Evolutionary conservation across 64 coral and sea anemone species (phyloP), one percentile per base, ranked within the genome.

Genomic region (Pachyseris speciosa): DNA sequence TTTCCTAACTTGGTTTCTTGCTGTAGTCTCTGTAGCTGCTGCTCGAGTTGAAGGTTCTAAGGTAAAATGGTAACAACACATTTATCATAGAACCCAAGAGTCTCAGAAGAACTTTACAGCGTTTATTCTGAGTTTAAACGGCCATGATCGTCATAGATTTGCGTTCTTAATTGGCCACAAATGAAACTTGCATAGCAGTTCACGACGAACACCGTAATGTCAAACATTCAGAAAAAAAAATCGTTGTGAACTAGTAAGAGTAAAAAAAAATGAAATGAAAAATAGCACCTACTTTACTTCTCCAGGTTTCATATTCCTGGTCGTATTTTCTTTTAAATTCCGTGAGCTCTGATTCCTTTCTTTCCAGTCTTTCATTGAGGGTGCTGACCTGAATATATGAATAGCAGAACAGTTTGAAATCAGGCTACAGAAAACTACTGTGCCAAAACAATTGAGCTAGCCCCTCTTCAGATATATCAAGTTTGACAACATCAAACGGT

Each of bases 361-460:
- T 69, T 67, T 94, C 93, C 1, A 94, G 80, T 76, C 87, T 78
- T 86, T 94, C 93, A 80, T 94, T 94, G 29, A 94, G 49, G 51
- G 93, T 90, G 41, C 93, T 89, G 31, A 94, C 93, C 93, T 94
- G 9, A 1, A 33, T 83, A 12, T 15, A 9, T 28, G 26, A 50
- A 30, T 11, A 26, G 6, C 8, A 27, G 27, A 29, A 28, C 22
- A 30, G 1, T 75, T 24, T 0, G 44, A 44, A 3, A 25, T 11
- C 43, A 2, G 0, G 20, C 44, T 4, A 19, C 2, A 4, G 22
- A 63, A 63, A 63, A 28, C 59, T 8, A 3, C 20, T n/a, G 59
- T 27, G n/a, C n/a, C n/a, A n/a, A n/a, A n/a, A n/a, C n/a, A n/a
- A n/a, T n/a, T n/a, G n/a, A n/a, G n/a, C n/a, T n/a, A n/a, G n/a